Evolutionary conservation across 2,888 invertebrate genomes (phyloP).

Genomic region (Seladonia tumulorum): DNA sequence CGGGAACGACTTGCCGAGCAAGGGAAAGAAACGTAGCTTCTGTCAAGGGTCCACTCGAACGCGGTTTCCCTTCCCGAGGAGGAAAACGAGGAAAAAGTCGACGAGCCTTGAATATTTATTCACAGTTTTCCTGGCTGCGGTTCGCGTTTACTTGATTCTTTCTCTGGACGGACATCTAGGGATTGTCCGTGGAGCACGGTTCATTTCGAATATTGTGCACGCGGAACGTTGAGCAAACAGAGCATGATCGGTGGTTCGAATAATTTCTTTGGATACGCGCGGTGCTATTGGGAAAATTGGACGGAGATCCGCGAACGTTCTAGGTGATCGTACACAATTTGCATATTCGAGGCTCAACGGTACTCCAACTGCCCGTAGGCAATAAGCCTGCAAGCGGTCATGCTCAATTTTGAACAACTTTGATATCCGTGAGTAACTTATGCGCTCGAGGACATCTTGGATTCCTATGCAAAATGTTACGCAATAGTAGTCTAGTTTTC

Average conservation of each 20-base stretch:
- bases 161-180: conserved; percentile 44
- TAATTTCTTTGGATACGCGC: conserved; percentile 13
- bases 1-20: conserved; percentile 45
- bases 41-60: conserved; percentile 63
- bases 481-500: background rate
- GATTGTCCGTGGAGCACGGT: conserved; percentile 41
- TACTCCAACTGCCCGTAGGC: background rate
- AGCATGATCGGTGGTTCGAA: background rate
- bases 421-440: background rate
- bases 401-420: background rate
- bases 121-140: conserved; percentile 58
- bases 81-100: conserved; percentile 40
- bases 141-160: conserved; percentile 57
- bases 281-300: background rate
- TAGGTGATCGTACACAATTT: background rate
- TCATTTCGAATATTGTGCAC: conserved; percentile 32
- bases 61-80: conserved; percentile 26
- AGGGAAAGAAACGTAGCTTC: conserved; percentile 58
- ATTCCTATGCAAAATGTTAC: background rate
- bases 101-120: conserved; percentile 72
- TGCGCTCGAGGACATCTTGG: background rate
- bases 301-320: background rate
- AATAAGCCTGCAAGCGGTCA: background rate
- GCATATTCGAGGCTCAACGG: background rate
- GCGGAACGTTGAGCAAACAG: conserved; percentile 20